These are phyloP conservation scores for Protobothrops flavoviridis DNA, from an alignment of 2,113 vertebrate species.

Conservation along the genomic window DNA sequence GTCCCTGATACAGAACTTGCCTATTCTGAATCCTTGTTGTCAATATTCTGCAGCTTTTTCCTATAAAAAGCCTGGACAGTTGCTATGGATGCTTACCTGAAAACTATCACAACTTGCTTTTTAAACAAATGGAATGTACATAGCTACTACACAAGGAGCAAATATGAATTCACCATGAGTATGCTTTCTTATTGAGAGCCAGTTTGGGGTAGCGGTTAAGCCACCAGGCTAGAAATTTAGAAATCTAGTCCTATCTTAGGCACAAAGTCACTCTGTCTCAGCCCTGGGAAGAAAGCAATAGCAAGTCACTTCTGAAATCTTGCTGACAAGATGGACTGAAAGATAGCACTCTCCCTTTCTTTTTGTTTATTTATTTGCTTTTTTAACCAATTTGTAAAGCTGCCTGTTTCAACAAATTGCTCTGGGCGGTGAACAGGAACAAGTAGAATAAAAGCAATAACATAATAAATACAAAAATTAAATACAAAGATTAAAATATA, in stretches of 20 bases:
- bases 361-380: neutral
- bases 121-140: neutral
- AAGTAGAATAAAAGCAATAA: neutral
- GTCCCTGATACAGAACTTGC: neutral
- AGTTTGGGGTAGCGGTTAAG: neutral
- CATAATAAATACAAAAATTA: neutral
- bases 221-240: neutral
- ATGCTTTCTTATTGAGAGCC: neutral
- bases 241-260: neutral
- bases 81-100: neutral
- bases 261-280: too few relatives aligned
- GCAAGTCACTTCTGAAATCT: neutral
- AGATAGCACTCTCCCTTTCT: neutral
- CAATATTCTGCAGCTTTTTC: neutral
- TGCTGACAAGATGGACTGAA: too few relatives aligned
- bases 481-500: neutral
- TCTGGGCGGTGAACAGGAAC: neutral
- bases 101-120: neutral
- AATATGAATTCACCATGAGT: neutral
- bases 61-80: neutral
- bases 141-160: neutral
- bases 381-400: neutral
- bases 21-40: neutral
- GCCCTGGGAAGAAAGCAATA: too few relatives aligned
- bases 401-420: neutral